Conservation (phyloP, 2,797 vertebrate species). For the Sitta carolinensis region DNA sequence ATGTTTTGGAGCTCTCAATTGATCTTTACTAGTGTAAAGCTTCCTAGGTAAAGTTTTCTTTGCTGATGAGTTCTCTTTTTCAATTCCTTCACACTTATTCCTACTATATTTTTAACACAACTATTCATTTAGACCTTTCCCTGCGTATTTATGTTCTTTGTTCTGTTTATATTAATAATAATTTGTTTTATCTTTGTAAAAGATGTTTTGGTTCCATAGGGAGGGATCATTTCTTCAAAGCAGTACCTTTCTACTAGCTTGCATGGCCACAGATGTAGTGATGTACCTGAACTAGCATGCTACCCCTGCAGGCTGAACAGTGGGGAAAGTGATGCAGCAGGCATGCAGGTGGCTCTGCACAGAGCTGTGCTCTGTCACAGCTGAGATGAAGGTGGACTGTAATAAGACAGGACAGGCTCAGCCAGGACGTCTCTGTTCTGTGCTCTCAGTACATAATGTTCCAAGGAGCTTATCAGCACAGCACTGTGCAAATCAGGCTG, state of each 20-base stretch:
- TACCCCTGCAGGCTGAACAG: rapidly evolving
- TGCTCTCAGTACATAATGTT: constrained; percentile 10
- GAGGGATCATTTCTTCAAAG: neutral
- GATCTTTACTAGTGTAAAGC: neutral
- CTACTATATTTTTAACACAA: neutral
- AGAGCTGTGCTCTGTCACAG: neutral
- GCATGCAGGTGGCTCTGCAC: neutral
- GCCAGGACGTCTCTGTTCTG: neutral
- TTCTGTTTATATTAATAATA: neutral
- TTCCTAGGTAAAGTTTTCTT: neutral
- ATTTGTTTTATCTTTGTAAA: neutral
- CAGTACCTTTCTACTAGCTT: neutral
- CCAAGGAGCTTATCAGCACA: constrained; percentile 14
- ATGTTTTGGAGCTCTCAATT: neutral
- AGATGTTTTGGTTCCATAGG: neutral
- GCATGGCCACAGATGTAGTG: neutral
- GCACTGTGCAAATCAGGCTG: neutral
- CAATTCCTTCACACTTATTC: neutral
- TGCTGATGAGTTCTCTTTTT: neutral
- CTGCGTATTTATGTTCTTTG: neutral
- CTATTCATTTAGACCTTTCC: neutral
- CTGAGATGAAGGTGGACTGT: neutral
- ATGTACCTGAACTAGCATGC: rapidly evolving
- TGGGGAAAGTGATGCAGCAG: neutral
- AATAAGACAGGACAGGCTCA: neutral